A percentile compares a stretch with the other conserved stretches of the same genome.
These are phyloP conservation scores for Drosophila prolongata DNA, from an alignment of 2,888 invertebrate species.

Conservation along the genomic window DNA sequence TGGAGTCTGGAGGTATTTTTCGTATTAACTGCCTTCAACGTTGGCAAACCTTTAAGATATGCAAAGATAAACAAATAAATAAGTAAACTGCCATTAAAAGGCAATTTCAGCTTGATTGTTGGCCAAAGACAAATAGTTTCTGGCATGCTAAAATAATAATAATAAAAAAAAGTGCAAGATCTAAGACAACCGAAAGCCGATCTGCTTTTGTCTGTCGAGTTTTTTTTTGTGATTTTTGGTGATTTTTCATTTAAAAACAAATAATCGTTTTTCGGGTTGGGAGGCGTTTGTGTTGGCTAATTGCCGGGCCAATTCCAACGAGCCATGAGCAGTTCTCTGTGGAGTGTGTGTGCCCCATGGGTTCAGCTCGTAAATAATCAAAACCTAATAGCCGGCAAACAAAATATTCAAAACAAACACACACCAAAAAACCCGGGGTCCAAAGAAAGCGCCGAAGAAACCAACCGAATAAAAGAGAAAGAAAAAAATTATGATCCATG, in stretches of 20 bases:
- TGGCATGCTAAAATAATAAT: constrained; percentile 37
- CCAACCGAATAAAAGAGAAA: constrained; percentile 26
- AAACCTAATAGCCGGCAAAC: constrained; percentile 60
- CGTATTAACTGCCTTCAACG: constrained; percentile 1
- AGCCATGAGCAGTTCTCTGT: constrained; percentile 40
- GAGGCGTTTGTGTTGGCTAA: constrained; percentile 57
- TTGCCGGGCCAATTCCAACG: constrained; percentile 66
- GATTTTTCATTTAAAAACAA: constrained; percentile 45
- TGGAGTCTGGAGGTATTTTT: constrained; percentile 14
- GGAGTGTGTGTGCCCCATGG: constrained; percentile 22
- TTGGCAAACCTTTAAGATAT: constrained; percentile 25
- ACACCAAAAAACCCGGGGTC: constrained; percentile 24
- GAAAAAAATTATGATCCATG: constrained; percentile 70
- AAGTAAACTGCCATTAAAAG: constrained; percentile 67
- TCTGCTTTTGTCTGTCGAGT: constrained; percentile 16
- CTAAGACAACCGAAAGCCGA: constrained; percentile 22
- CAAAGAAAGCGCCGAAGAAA: constrained; percentile 46
- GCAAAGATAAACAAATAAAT: constrained; percentile 37
- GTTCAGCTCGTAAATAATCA: constrained; percentile 66
- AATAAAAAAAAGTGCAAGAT: constrained; percentile 26
- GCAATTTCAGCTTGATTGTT: constrained; percentile 63
- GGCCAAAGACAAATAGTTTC: constrained; percentile 64
- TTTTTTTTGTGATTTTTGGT: constrained; percentile 11
- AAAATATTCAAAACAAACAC: constrained; percentile 59
- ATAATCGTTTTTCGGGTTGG: constrained; percentile 30